phyloP scores from a whole-genome alignment of 2,113 vertebrate genomes.

The Salvelinus fontinalis region DNA sequence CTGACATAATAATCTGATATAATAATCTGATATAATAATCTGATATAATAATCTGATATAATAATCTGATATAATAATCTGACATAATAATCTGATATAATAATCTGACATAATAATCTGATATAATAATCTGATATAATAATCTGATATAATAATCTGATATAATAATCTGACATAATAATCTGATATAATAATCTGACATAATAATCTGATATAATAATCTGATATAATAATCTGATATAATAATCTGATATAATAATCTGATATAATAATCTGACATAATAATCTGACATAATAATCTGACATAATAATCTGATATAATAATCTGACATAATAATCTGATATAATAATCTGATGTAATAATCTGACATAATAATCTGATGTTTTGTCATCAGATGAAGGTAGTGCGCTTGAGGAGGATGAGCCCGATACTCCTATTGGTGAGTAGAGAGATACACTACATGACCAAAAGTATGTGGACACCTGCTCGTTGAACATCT shows the following conservation, averaged over 20 bases:
- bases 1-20: background rate
- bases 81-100: background rate
- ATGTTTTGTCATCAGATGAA: slow-evolving; percentile 41
- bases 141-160: background rate
- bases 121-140: background rate
- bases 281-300: background rate
- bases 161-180: background rate
- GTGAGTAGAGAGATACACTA: slow-evolving; percentile 45
- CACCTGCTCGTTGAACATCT: too few species aligned
- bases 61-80: background rate
- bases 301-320: background rate
- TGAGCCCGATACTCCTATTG: slow-evolving; percentile 66
- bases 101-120: background rate
- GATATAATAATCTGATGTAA: background rate
- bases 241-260: background rate
- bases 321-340: background rate
- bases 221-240: background rate
- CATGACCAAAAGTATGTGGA: too few species aligned
- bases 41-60: background rate
- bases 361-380: background rate
- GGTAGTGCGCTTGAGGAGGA: slow-evolving; percentile 29
- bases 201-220: background rate
- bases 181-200: background rate
- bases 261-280: background rate
- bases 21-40: background rate